Evolutionary conservation across 2,888 invertebrate genomes (phyloP).

Genomic region (Drosophila paracracens): DNA sequence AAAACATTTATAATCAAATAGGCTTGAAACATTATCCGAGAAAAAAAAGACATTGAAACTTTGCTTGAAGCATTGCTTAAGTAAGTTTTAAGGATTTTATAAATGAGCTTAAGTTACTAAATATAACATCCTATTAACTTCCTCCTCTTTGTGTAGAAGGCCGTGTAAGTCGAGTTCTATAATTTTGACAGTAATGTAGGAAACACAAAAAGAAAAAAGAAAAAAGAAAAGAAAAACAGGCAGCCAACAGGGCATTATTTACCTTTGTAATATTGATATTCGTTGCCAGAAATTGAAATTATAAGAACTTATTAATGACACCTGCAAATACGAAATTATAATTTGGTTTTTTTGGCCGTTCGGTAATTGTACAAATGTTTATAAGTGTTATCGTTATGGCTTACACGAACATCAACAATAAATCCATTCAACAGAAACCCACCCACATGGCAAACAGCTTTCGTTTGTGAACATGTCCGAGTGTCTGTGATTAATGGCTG

Average conservation of each 20-base stretch:
- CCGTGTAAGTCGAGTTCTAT: slow-evolving; percentile 1
- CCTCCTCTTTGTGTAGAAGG: not conserved
- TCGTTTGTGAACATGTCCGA: slow-evolving; percentile 28
- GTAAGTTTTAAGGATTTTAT: not conserved
- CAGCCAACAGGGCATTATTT: slow-evolving; percentile 4
- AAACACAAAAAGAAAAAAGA: not conserved
- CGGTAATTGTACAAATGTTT: slow-evolving; percentile 55
- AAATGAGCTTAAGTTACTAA: not conserved
- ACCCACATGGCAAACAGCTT: not conserved
- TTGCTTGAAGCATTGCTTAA: not conserved
- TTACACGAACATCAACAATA: slow-evolving; percentile 65
- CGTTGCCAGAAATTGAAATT: slow-evolving; percentile 11
- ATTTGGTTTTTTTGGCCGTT: not conserved
- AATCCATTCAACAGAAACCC: slow-evolving; percentile 44
- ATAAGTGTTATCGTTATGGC: slow-evolving; percentile 66
- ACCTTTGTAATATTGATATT: slow-evolving; percentile 12
- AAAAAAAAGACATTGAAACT: not conserved
- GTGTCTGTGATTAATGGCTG: slow-evolving; percentile 68
- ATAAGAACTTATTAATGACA: slow-evolving; percentile 21
- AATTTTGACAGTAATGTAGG: slow-evolving; percentile 27
- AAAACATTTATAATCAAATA: not conserved
- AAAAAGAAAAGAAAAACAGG: not conserved
- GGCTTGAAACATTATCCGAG: not conserved
- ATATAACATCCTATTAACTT: not conserved
- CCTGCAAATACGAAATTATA: slow-evolving; percentile 22